phyloP scores from a whole-genome alignment of 2,797 vertebrate species.

The Phrynocephalus vlangalii region DNA sequence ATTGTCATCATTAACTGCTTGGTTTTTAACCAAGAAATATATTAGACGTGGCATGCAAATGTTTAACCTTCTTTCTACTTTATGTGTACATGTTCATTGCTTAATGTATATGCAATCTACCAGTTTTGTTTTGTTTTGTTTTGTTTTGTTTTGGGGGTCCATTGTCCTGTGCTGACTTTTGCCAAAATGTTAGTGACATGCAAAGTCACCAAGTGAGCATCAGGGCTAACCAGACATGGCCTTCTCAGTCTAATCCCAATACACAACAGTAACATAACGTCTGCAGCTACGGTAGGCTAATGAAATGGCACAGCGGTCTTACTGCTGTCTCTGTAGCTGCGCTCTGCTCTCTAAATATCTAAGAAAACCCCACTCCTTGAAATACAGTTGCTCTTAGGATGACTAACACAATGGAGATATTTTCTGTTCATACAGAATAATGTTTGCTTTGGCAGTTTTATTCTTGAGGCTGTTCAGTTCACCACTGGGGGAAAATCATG shows the following conservation, averaged over 20 bases:
- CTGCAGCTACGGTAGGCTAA: not conserved
- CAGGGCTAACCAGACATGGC: not conserved
- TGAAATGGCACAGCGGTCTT: not conserved
- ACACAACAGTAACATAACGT: not conserved
- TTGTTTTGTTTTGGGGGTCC: not conserved
- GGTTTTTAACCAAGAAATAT: not conserved
- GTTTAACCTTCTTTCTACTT: not conserved
- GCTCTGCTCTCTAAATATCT: not conserved
- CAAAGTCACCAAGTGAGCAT: not conserved
- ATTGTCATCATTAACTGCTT: not conserved
- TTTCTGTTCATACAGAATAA: slow-evolving; percentile 29
- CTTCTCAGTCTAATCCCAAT: not conserved
- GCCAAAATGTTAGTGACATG: not conserved
- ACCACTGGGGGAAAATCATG: not conserved
- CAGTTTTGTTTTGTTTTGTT: not conserved
- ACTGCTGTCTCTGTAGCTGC: not conserved
- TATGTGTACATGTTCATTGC: not conserved
- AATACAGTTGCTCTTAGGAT: not conserved
- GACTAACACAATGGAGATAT: not conserved
- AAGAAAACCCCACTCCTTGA: not conserved
- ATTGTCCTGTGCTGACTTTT: not conserved
- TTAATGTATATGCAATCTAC: not conserved
- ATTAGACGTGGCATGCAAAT: not conserved
- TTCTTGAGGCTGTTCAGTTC: slow-evolving; percentile 44
- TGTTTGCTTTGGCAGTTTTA: slow-evolving; percentile 40